phyloP scores from a whole-genome alignment of 2,113 vertebrate species.

The Pterophyllum scalare region DNA sequence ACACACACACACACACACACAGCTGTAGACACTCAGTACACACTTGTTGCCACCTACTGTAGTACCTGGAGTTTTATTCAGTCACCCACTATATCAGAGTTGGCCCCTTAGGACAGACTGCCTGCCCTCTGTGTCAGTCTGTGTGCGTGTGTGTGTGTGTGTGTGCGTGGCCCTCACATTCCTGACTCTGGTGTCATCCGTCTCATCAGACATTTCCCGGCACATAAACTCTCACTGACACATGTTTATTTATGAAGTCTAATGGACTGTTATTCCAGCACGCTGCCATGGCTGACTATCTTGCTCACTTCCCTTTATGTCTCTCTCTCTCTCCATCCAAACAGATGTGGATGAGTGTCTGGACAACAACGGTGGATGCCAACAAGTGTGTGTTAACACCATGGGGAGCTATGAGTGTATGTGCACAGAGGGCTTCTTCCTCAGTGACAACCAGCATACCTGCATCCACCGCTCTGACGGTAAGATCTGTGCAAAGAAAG shows the following conservation, averaged over 20 bases:
- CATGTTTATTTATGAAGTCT: slow-evolving; percentile 42
- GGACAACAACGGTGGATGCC: slow-evolving; percentile 97
- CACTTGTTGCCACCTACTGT: not conserved
- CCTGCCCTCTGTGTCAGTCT: slow-evolving; percentile 4
- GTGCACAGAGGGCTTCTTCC: slow-evolving; percentile 93
- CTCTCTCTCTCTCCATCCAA: not conserved
- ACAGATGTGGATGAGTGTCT: slow-evolving; percentile 95
- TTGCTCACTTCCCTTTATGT: slow-evolving; percentile 3
- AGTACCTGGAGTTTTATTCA: slow-evolving; percentile 10
- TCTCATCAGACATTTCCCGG: slow-evolving; percentile 29
- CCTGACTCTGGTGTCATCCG: slow-evolving; percentile 50
- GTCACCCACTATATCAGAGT: slow-evolving; percentile 11
- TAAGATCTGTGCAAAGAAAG: slow-evolving; percentile 75
- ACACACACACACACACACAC: slow-evolving; percentile 11
- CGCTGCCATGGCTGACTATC: not conserved
- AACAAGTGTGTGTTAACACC: slow-evolving; percentile 95
- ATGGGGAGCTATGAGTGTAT: slow-evolving; percentile 98
- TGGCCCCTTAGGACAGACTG: slow-evolving; percentile 22
- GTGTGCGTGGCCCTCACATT: slow-evolving; percentile 33
- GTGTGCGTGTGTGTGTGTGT: not conserved
- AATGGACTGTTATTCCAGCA: slow-evolving; percentile 10
- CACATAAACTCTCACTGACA: slow-evolving; percentile 54
- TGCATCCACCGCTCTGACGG: slow-evolving; percentile 97
- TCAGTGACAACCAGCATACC: slow-evolving; percentile 98
- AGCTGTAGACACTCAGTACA: not conserved